A percentile compares a stretch with the other conserved stretches of the same genome.
These are phyloP conservation scores for Enteromius mattozi DNA, from an alignment of 2,797 vertebrate genomes.

Conservation along the genomic window DNA sequence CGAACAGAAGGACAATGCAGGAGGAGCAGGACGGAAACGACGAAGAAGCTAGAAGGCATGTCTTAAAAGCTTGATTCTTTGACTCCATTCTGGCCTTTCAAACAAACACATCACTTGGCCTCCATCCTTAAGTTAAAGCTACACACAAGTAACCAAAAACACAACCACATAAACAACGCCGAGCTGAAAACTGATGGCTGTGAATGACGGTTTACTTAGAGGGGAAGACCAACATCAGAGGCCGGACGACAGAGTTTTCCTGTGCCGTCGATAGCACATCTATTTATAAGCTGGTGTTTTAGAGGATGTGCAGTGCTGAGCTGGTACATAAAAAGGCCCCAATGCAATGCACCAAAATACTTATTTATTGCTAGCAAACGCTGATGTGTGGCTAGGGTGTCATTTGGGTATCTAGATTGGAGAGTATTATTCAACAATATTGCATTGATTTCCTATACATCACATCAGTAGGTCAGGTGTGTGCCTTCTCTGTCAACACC, in stretches of 20 bases:
- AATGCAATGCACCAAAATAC: not conserved
- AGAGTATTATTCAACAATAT: not conserved
- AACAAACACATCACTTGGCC: not conserved
- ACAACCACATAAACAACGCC: not conserved
- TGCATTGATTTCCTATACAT: not conserved
- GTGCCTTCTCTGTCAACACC: not conserved
- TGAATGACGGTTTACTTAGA: not conserved
- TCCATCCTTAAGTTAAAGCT: not conserved
- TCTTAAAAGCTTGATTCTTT: slow-evolving; percentile 42
- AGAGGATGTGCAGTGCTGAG: slow-evolving; percentile 2
- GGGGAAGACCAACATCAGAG: not conserved
- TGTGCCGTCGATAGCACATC: slow-evolving; percentile 17
- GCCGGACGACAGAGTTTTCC: not conserved
- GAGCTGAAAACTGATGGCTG: too few species aligned
- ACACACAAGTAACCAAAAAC: not conserved
- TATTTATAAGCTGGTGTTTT: slow-evolving; percentile 31
- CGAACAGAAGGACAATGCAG: slow-evolving; percentile 66
- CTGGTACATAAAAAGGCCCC: not conserved
- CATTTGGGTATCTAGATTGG: not conserved
- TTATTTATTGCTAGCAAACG: not conserved
- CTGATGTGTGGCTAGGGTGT: not conserved
- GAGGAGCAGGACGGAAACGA: slow-evolving; percentile 22
- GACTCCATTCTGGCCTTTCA: not conserved
- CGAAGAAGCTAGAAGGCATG: slow-evolving; percentile 39
- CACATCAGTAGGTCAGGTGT: not conserved